Evolutionary conservation across 2,113 vertebrate species (phyloP).

Genomic region (Crotalus viridis): DNA sequence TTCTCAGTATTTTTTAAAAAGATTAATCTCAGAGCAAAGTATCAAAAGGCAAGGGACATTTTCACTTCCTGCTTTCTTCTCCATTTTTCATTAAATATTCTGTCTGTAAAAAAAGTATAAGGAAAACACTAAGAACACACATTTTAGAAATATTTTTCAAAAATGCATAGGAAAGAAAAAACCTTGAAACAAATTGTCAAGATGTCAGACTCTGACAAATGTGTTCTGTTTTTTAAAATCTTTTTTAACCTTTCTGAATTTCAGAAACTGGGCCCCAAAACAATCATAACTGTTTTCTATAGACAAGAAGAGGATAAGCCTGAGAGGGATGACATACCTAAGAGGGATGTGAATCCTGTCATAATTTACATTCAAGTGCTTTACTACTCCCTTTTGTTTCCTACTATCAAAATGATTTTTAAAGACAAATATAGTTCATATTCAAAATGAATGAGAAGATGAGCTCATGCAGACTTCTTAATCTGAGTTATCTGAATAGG

Average conservation of each 20-base stretch:
- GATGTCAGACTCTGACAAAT: not conserved
- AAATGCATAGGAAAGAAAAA: not conserved
- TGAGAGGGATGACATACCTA: slow-evolving; percentile 6
- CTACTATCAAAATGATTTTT: slow-evolving; percentile 59
- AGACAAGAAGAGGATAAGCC: slow-evolving; percentile 11
- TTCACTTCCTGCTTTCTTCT: not conserved
- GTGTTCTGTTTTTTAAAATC: not conserved
- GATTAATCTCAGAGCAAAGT: not conserved
- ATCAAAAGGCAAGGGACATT: not conserved
- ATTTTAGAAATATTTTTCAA: not conserved
- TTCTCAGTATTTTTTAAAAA: not conserved
- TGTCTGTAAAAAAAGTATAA: not conserved
- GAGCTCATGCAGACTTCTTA: slow-evolving; percentile 71
- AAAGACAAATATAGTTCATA: slow-evolving; percentile 58
- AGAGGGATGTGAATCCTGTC: not conserved
- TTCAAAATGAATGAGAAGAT: slow-evolving; percentile 60
- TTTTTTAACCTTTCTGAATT: not conserved
- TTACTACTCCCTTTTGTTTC: slow-evolving; percentile 43
- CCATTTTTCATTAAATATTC: not conserved
- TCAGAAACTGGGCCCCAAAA: not conserved
- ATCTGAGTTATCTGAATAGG: slow-evolving; percentile 69
- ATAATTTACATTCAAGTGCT: slow-evolving; percentile 11
- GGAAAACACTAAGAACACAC: not conserved
- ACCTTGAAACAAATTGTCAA: not conserved
- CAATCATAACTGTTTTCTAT: not conserved